Conservation (phyloP, 2,888 invertebrate species). For the Pyrrhia umbra region DNA sequence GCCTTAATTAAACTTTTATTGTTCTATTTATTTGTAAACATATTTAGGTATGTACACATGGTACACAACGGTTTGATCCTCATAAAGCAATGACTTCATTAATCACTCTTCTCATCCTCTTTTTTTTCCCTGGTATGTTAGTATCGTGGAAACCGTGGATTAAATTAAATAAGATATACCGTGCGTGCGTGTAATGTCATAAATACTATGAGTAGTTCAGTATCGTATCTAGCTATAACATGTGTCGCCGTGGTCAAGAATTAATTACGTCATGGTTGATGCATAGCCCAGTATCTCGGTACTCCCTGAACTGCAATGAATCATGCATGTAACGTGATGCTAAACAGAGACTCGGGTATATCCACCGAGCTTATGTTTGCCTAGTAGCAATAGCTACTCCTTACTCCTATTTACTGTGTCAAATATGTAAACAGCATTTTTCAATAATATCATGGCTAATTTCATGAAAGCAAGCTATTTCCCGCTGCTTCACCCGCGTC, state of each 20-base stretch:
- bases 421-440: not conserved
- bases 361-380: constrained; percentile 6
- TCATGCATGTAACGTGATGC: constrained; percentile 3
- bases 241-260: not conserved
- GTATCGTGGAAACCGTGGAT: no score
- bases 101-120: no score
- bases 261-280: not conserved
- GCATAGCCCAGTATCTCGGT: not conserved
- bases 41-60: no score
- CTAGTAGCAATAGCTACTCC: constrained; percentile 1
- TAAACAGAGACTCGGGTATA: not conserved
- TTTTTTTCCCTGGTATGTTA: no score
- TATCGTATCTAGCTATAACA: not conserved
- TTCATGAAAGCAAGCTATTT: no score
- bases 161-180: not conserved
- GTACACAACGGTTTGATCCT: no score
- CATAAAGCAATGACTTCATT: no score
- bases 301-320: constrained; percentile 1
- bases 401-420: not conserved
- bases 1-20: no score
- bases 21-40: no score
- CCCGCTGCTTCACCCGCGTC: no score
- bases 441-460: no score
- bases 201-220: not conserved
- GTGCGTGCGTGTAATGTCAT: not conserved